These are phyloP conservation scores for Chrysopa pallens DNA, from an alignment of 1,140 invertebrate species.

Conservation along the genomic window DNA sequence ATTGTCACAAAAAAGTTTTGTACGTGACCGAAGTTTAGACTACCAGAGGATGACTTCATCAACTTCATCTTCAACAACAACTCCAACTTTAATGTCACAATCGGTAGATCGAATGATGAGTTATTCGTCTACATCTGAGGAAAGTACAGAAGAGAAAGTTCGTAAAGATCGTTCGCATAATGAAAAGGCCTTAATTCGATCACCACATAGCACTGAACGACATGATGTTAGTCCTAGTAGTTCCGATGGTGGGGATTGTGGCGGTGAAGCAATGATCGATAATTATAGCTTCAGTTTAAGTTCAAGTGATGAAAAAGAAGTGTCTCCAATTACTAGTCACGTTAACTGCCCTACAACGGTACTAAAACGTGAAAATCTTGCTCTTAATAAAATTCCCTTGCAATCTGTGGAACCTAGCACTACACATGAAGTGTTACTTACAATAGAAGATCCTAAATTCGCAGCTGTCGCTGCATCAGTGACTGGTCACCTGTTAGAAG, in stretches of 20 bases:
- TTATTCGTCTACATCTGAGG: conserved; percentile 29
- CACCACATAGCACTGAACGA: background rate
- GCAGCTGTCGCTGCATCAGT: conserved; percentile 51
- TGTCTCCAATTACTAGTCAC: conserved; percentile 1
- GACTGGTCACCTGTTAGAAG: conserved; percentile 42
- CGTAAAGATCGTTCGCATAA: conserved; percentile 25
- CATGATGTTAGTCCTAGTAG: conserved; percentile 25
- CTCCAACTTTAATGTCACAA: conserved; percentile 12
- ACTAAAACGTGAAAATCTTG: conserved; percentile 14
- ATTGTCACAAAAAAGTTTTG: conserved; percentile 23
- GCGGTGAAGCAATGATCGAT: conserved; percentile 46
- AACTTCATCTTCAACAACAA: conserved; percentile 20
- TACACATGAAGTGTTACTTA: conserved; percentile 24
- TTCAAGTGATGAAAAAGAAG: conserved; percentile 31
- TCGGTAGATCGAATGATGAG: conserved; percentile 9
- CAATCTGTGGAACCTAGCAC: conserved; percentile 6
- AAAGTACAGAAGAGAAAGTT: conserved; percentile 29
- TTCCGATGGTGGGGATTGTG: conserved; percentile 31
- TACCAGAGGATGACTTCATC: conserved; percentile 26
- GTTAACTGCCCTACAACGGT: conserved; percentile 1
- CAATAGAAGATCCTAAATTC: conserved; percentile 56
- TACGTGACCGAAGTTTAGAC: conserved; percentile 28
- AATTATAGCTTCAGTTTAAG: conserved; percentile 34
- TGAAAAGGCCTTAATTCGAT: conserved; percentile 22
- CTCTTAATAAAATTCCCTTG: conserved; percentile 7